Base-by-base conservation (phyloP, 2,888 invertebrate genomes). In the Tetrapedia diversipes region DNA sequence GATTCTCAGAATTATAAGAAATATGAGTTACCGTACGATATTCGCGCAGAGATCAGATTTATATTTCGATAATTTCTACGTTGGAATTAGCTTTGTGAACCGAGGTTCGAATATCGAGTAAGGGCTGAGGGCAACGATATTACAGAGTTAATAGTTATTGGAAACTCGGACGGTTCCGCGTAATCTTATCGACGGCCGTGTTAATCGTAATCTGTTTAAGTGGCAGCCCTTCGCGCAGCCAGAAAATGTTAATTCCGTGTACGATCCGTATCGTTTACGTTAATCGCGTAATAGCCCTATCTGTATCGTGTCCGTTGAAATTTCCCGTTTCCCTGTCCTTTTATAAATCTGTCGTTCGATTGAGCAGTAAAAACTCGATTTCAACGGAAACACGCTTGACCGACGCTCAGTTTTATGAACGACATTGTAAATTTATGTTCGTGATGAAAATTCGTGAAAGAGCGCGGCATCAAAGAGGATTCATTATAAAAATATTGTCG, bases 151-250 rank as follows among this genome's bases (percentile, higher is more conserved):
- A 79, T 64, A 67, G 67, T 51, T 74, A 68, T 70, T 39, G 51
- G 64, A 59, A 73, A 56, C 45, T 71, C 11, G 24, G 19, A 66
- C 34, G 47, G 27, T 53, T 29, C 49, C 27, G n/a, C 57, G 51
- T 78, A 81, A 81, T 81, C 51, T 71, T 56, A 68, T 74, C 63
- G 54, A 74, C 61, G 47, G 54, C 19, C 53, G 39, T 43, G 64
- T 43, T 66, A 71, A 71, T 71, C 49, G 71, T 78, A 74, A 77
- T 77, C 49, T 49, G 49, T 60, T 73, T 74, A 74, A 70, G 49
- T 39, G 27, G 60, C 41, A 1, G 32, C 43, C 10, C 24, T 53
- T 39, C 16, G 16, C 53, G 49, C 34, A 54, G 19, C 27, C n/a
- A 24, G 45, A 61, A 65, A 81, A 74, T 64, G 59, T 70, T 73